Evolutionary conservation across 2,113 vertebrate species (phyloP), one percentile per base, ranked within the genome.

Genomic region (Vidua chalybeata): DNA sequence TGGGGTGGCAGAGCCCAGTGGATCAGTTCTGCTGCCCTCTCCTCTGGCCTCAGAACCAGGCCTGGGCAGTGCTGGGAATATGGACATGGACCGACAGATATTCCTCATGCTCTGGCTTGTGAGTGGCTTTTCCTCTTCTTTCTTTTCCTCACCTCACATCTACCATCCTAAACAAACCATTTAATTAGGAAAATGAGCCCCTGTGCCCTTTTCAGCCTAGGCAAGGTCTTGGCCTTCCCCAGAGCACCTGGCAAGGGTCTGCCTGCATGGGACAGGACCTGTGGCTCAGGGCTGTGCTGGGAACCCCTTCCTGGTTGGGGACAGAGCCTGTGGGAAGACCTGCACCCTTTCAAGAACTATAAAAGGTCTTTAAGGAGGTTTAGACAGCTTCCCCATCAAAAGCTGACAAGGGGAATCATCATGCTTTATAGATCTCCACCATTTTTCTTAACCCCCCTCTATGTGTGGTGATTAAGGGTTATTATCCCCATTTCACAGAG

Each of bases 401-500:
- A 35, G 35, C 35, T 35, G 35, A 35, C 35, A 35, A 35, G 35
- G 35, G 35, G 35, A 35, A 35, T 35, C 35, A 35, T 35, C 15
- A 1, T 33, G 52, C 43, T 74, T 93, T 77, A 67, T 11, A 90
- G 63, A 35, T 84, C 67, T 39, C 78, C 51, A 23, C 67, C 67
- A 24, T 12, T 85, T 69, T 71, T 77, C 58, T 55, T 59, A 95
- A 48, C 35, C 64, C 54, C 27, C 21, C 24, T 83, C 35, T 28
- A 4, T 3, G 17, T 59, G 82, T 66, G 35, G n/a, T 85, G 75
- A 96, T 95, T 89, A 93, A 91, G 78, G 77, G 27, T 91, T 84
- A 95, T 96, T 96, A 96, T 94, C 84, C 35, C 72, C 74, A 86
- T 94, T 96, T 90, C 76, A 67, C 26, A 93, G 79, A 90, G 94